phyloP scores from a whole-genome alignment of 1,140 invertebrate genomes.

The Thalassaphorura encarpata region DNA sequence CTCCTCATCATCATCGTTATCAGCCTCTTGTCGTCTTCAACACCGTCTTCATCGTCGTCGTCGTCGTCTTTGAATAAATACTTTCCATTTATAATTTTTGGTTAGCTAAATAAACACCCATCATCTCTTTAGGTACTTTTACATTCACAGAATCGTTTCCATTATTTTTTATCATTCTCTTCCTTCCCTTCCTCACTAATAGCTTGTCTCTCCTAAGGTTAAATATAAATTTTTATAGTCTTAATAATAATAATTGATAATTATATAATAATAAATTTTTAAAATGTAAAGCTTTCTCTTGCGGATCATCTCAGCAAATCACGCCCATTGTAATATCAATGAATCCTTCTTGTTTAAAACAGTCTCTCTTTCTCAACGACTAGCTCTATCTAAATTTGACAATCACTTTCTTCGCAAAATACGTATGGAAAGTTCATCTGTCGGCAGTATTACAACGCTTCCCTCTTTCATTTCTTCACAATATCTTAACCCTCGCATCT shows the following conservation, averaged over 20 bases:
- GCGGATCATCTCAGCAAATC: too few relatives aligned
- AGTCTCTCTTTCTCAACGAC: too few relatives aligned
- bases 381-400: too few relatives aligned
- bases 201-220: not conserved
- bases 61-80: conserved; percentile 2
- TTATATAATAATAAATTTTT: too few relatives aligned
- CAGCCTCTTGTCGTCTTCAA: too few relatives aligned
- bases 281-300: too few relatives aligned
- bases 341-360: too few relatives aligned
- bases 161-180: not conserved
- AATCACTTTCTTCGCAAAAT: too few relatives aligned
- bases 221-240: not conserved
- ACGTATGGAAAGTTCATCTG: too few relatives aligned
- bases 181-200: not conserved
- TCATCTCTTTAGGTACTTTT: not conserved
- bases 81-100: not conserved
- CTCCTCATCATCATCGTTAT: not conserved
- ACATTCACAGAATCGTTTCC: not conserved
- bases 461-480: not conserved
- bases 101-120: too few relatives aligned
- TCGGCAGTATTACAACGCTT: too few relatives aligned
- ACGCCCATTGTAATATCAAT: too few relatives aligned
- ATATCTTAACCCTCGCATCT: not conserved
- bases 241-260: not conserved
- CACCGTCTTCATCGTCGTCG: not conserved